Evolutionary conservation across 2,888 invertebrate genomes (phyloP).

Genomic region (Argynnis bischoffii): DNA sequence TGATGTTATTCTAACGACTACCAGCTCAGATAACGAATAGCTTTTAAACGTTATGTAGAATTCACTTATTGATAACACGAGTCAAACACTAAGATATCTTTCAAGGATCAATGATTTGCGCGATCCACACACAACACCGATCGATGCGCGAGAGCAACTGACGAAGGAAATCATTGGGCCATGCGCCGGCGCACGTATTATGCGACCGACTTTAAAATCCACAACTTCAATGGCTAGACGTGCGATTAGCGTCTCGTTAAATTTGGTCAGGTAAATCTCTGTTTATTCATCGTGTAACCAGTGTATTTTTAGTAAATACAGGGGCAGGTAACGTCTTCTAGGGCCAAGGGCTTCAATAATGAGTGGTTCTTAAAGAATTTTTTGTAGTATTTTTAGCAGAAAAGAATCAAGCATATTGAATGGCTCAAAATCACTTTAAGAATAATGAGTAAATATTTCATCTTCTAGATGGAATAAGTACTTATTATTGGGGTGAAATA

Average conservation of each 20-base stretch:
- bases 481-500: no score
- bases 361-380: conserved; percentile 24
- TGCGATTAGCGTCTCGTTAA: conserved; percentile 31
- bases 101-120: conserved; percentile 37
- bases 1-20: conserved; percentile 53
- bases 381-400: conserved; percentile 26
- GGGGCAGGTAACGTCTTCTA: conserved; percentile 70
- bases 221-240: conserved; percentile 28
- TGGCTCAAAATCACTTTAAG: background rate
- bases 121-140: conserved; percentile 52
- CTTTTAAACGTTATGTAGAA: conserved; percentile 45
- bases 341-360: conserved; percentile 67
- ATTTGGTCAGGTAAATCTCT: conserved; percentile 47
- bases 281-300: conserved; percentile 74
- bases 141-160: conserved; percentile 76
- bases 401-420: conserved; percentile 6
- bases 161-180: conserved; percentile 62
- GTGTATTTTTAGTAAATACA: conserved; percentile 77
- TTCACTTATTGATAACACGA: conserved; percentile 43
- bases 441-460: no score
- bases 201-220: conserved; percentile 53
- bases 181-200: conserved; percentile 71
- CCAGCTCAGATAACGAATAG: conserved; percentile 45
- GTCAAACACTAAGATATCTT: conserved; percentile 39
- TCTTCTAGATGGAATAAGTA: no score